These are phyloP conservation scores for Hepsetus odoe DNA, from an alignment of 2,113 vertebrate species.

Conservation along the genomic window DNA sequence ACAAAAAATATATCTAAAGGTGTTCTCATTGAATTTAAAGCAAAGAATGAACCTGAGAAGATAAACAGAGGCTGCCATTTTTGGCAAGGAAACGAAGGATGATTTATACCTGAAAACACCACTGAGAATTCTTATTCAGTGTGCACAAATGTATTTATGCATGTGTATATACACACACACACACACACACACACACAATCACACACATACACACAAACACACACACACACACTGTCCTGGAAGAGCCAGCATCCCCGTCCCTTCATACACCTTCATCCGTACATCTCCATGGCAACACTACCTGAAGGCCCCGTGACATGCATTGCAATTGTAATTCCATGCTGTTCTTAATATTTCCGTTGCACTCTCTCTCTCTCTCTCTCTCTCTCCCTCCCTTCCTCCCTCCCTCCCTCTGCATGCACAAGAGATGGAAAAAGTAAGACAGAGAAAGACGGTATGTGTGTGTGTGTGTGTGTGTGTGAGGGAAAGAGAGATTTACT, in stretches of 20 bases:
- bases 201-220: constrained; percentile 21
- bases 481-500: constrained; percentile 53
- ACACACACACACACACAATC: not conserved
- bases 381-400: constrained; percentile 9
- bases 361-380: constrained; percentile 10
- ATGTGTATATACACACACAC: not conserved
- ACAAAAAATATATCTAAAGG: not conserved
- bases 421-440: constrained; percentile 29
- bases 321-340: constrained; percentile 57
- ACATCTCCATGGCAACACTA: constrained; percentile 58
- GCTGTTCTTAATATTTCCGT: constrained; percentile 51
- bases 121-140: not conserved
- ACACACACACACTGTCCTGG: constrained; percentile 10
- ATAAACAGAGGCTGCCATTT: not conserved
- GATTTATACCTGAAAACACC: not conserved
- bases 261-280: constrained; percentile 24
- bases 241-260: constrained; percentile 21
- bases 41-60: not conserved
- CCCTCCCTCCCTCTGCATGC: constrained; percentile 1
- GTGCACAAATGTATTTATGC: not conserved
- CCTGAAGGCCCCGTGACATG: constrained; percentile 56
- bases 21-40: not conserved
- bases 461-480: constrained; percentile 15
- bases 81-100: not conserved
- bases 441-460: not conserved